Conservation (phyloP, 2,113 vertebrate genomes). For the Aplodontia rufa region DNA sequence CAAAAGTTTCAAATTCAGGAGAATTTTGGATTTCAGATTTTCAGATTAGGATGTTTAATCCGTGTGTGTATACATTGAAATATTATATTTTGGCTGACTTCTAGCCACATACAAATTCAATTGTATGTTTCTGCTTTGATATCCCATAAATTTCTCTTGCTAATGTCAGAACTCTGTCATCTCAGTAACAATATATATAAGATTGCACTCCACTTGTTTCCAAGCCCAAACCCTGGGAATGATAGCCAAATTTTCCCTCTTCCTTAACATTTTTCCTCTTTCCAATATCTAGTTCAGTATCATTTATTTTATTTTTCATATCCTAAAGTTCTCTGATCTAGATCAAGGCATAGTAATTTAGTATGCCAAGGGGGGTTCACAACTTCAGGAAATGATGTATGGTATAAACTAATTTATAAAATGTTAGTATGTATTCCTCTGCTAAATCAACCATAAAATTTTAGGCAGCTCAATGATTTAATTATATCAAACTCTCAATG, state of each 20-base stretch:
- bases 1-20: too few relatives aligned
- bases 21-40: too few relatives aligned
- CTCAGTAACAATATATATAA: neutral
- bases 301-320: neutral
- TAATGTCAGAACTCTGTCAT: neutral
- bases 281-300: neutral
- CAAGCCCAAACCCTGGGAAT: neutral
- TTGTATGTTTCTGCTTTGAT: neutral
- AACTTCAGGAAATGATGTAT: neutral
- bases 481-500: neutral
- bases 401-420: neutral
- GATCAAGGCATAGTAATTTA: neutral
- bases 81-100: neutral
- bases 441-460: neutral
- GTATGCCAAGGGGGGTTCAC: neutral
- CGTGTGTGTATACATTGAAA: neutral
- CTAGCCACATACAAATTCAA: neutral
- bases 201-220: neutral
- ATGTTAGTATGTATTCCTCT: constrained; percentile 1
- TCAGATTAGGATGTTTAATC: too few relatives aligned
- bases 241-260: neutral
- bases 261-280: neutral
- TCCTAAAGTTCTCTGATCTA: neutral
- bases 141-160: neutral
- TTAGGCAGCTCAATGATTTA: neutral